Base-by-base conservation (phyloP, 1,140 invertebrate species). In the Lycorma delicatula region DNA sequence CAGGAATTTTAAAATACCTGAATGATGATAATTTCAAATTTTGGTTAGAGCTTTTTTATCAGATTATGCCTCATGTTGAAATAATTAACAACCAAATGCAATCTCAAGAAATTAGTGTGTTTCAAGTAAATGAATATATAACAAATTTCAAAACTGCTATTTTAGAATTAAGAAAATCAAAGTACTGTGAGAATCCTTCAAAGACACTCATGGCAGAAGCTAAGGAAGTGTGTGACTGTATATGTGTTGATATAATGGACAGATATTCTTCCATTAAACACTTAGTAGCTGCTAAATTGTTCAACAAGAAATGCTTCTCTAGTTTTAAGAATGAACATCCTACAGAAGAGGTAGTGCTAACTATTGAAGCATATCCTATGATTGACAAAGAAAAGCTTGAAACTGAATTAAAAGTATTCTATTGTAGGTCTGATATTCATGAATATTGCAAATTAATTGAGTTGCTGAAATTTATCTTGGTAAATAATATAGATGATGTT, bases 41-140 rank as follows among this genome's bases (percentile, higher is more conserved):
- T 60, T 63, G 60, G 60, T 57, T 63, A 38, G 31, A 59, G 34
- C 49, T 63, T 56, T 63, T 63, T 55, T 38, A 62, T 41, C 52
- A 60, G 48, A 56, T 63, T 53, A 62, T 62, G 62, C 62, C 60
- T 48, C 56, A 62, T 46, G 52, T 54, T 46, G 60, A 63, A 48
- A 61, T 60, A 36, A 53, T 63, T 56, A 60, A 52, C 57, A 59
- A 61, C 34, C 60, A 62, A 56, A 44, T 63, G 54, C 56, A 62
- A 56, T 48, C 29, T 52, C 25, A 47, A 46, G 48, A 54, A 46
- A 63, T 56, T 56, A 41, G 48, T 52, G 38, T 46, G 31, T 28
- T 25, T 48, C 49, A 63, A 56, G 60, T 49, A n/a, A 26, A 59
- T 27, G 55, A 61, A 38, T 49, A 41, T 59, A 56, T 62, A 29